phyloP scores from a whole-genome alignment of 2,797 vertebrate genomes.

The Iguana delicatissima region DNA sequence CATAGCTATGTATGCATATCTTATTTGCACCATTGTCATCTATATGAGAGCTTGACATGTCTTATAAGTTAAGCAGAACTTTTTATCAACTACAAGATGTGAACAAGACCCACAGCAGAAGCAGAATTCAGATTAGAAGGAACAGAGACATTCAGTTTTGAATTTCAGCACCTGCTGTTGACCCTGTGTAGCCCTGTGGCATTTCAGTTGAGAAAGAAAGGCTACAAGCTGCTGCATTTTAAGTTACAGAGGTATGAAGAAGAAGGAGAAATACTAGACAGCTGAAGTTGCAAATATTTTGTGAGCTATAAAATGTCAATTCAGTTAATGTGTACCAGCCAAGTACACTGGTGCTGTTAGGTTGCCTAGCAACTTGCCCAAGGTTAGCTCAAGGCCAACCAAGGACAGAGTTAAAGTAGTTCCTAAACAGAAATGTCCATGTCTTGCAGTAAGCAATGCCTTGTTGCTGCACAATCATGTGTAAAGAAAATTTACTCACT shows the following conservation, averaged over 20 bases:
- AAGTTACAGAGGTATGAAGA: not conserved
- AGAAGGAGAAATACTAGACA: conserved; percentile 14
- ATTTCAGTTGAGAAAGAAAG: not conserved
- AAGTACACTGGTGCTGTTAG: not conserved
- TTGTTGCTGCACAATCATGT: not conserved
- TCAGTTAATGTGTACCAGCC: not conserved
- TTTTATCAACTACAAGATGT: not conserved
- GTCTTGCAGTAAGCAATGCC: not conserved
- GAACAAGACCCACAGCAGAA: not conserved
- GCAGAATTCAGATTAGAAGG: not conserved
- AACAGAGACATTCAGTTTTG: not conserved
- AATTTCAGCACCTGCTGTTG: not conserved
- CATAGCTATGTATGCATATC: not conserved
- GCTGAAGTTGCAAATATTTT: not conserved
- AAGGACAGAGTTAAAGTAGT: conserved; percentile 23
- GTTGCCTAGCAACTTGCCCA: conserved; percentile 44
- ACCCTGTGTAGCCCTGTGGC: not conserved
- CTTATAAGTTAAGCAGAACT: not conserved
- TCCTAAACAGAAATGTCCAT: conserved; percentile 9
- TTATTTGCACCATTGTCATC: not conserved
- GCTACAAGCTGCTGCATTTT: not conserved
- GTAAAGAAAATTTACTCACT: not conserved
- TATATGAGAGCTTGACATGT: not conserved
- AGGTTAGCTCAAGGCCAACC: conserved; percentile 56
- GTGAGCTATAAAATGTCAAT: not conserved